These are phyloP conservation scores for Sitta carolinensis DNA, from an alignment of 2,797 vertebrate species.

Conservation along the genomic window DNA sequence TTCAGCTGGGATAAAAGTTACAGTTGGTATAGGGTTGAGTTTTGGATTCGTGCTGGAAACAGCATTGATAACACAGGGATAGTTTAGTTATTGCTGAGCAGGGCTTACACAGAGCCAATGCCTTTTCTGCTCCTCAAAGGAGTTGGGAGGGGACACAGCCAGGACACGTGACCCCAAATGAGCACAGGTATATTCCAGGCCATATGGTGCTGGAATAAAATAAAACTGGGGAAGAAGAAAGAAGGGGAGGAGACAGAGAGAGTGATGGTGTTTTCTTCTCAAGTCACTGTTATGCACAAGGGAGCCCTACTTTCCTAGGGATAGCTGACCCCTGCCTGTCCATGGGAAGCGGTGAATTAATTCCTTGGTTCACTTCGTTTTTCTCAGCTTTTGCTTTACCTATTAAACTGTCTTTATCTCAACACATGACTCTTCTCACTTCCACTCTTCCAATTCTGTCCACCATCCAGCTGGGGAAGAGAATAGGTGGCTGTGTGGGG, in stretches of 20 bases:
- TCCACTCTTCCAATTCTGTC: not conserved
- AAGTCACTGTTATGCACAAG: not conserved
- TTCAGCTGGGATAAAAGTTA: not conserved
- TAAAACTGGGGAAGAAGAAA: not conserved
- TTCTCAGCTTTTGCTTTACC: not conserved
- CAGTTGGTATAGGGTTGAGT: rapidly evolving
- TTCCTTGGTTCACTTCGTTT: not conserved
- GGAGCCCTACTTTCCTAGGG: not conserved
- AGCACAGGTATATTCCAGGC: not conserved
- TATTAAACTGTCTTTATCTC: not conserved
- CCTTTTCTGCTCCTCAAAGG: not conserved
- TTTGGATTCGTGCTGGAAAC: not conserved
- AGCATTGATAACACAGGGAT: not conserved
- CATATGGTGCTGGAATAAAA: not conserved
- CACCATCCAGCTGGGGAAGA: not conserved
- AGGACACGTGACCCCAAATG: not conserved
- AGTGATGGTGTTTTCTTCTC: not conserved
- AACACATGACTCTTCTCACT: not conserved
- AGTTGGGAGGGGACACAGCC: not conserved
- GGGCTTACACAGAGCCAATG: not conserved
- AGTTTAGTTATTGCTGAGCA: not conserved
- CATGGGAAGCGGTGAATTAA: rapidly evolving
- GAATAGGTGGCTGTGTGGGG: rapidly evolving
- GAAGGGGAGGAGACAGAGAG: not conserved
- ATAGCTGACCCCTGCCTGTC: not conserved